phyloP scores from a whole-genome alignment of 2,113 vertebrate species.

The Amblyopsis rosae region DNA sequence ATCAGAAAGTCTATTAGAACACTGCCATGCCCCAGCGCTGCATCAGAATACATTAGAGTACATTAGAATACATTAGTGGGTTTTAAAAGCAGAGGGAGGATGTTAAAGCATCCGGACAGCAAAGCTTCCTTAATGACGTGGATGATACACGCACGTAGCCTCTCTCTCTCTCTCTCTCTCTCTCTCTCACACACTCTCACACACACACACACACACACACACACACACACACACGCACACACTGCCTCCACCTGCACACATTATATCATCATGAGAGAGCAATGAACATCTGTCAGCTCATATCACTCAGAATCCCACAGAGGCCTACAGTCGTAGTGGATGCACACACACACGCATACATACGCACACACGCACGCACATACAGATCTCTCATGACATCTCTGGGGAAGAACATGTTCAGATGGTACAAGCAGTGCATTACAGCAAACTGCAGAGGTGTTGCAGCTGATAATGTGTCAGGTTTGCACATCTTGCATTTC shows the following conservation, averaged over 20 bases:
- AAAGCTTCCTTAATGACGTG: constrained; percentile 56
- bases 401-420: constrained; percentile 23
- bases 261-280: constrained; percentile 35
- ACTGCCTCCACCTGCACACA: constrained; percentile 10
- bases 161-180: background rate
- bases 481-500: no score
- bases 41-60: constrained; percentile 73
- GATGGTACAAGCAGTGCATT: constrained; percentile 12
- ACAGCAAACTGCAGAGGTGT: constrained; percentile 8
- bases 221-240: background rate
- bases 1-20: constrained; percentile 69
- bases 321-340: constrained; percentile 26
- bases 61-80: constrained; percentile 75
- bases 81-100: constrained; percentile 61
- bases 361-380: constrained; percentile 8
- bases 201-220: background rate
- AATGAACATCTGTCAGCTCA: constrained; percentile 54
- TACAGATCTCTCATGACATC: constrained; percentile 20
- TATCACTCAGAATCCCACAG: constrained; percentile 23
- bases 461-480: background rate
- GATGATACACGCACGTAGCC: constrained; percentile 22
- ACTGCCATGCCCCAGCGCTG: constrained; percentile 46
- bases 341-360: constrained; percentile 5
- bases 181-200: no score
- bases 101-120: constrained; percentile 68